Base-by-base conservation (phyloP, 2,113 vertebrate species). In the Centropus unirufus region DNA sequence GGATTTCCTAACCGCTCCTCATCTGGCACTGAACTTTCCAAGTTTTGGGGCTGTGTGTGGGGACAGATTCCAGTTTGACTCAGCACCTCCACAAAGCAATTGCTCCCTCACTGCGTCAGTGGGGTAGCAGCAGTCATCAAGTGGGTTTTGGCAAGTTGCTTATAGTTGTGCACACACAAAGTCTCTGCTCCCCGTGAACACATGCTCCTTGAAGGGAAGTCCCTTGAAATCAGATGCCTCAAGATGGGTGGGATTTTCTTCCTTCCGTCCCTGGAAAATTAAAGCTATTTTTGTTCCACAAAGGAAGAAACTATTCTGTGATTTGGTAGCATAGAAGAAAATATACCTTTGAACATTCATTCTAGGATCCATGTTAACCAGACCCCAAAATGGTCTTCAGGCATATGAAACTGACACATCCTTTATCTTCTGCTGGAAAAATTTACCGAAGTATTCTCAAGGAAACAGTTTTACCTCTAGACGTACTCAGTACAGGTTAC, bases 201-300 rank as follows among this genome's bases (percentile, higher is more conserved):
- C 90, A 78, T 83, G 79, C 27, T 36, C 34, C 0, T 6, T 78
- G 59, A 82, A 89, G 49, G 69, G 70, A 90, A 90, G 49, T 67
- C 64, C 75, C 93, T 94, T 95, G 85, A 92, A 88, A 86, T 61
- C n/a, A 74, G 52, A 94, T 44, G 30, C 69, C 49, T 83, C 80
- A 42, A 61, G 36, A 75, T 59, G 80, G 85, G 88, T 86, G 85
- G 72, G 67, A 92, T 92, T 69, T 92, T 8, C 47, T 94, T 95
- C 75, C 87, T 94, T 90, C 83, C 0, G 0, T 86, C 76, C 44
- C 59, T 68, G 67, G 42, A 83, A 95, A 92, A 83, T 70, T 64
- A 75, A 85, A 93, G 30, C 27, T 62, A 16, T 36, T 84, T 87
- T 85, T 12, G 85, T 79, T 81, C 20, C 36, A 19, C 61, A 54